Percentiles rank a stretch among this genome's conserved stretches.
Conservation (phyloP, 1,140 invertebrate genomes). For the Conus betulinus region DNA sequence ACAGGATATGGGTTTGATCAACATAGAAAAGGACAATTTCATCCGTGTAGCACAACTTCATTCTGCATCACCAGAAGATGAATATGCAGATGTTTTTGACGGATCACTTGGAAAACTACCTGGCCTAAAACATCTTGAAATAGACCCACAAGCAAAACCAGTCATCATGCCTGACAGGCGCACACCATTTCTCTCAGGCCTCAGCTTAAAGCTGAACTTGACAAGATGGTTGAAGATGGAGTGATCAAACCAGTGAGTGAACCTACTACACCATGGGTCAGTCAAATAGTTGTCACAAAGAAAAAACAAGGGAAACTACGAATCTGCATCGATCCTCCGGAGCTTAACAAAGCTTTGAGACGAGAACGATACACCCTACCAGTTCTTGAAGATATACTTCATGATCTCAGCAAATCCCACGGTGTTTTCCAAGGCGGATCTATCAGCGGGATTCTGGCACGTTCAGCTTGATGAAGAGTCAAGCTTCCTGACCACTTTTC, state of each 20-base stretch:
- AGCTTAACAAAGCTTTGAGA: slow-evolving; percentile 53
- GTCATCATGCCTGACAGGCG: neutral
- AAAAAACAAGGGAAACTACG: slow-evolving; percentile 48
- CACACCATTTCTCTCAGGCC: slow-evolving; percentile 40
- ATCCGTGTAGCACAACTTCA: neutral
- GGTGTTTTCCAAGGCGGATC: slow-evolving; percentile 54
- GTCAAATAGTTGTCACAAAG: slow-evolving; percentile 46
- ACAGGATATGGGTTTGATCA: neutral
- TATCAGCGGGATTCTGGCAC: slow-evolving; percentile 53
- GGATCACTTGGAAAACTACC: slow-evolving; percentile 9
- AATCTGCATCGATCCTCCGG: slow-evolving; percentile 56
- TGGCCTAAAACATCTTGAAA: slow-evolving; percentile 20
- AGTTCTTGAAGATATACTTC: slow-evolving; percentile 54
- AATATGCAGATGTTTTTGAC: neutral
- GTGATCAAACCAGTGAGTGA: slow-evolving; percentile 51
- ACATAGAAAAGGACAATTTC: neutral
- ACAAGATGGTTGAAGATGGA: slow-evolving; percentile 36
- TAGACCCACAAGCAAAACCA: slow-evolving; percentile 34
- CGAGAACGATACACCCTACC: slow-evolving; percentile 42
- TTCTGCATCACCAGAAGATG: neutral
- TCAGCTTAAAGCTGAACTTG: slow-evolving; percentile 40
- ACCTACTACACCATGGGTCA: slow-evolving; percentile 52
- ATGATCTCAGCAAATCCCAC: slow-evolving; percentile 44
- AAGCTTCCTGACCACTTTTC: slow-evolving; percentile 50
- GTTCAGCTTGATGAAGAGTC: slow-evolving; percentile 46